phyloP scores from a whole-genome alignment of 2,113 vertebrate species.

The Cariama cristata region DNA sequence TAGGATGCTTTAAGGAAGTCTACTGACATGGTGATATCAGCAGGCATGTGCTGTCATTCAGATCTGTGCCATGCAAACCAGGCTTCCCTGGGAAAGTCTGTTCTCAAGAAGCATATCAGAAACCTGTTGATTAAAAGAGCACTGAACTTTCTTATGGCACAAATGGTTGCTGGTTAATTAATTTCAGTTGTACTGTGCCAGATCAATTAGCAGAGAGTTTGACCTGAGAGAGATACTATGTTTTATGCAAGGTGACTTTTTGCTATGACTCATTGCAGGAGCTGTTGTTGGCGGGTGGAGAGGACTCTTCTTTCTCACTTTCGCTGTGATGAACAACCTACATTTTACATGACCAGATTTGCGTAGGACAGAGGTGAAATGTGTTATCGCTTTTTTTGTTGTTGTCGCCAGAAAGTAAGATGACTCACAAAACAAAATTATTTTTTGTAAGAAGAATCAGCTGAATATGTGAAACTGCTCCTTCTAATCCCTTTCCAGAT shows the following conservation, averaged over 20 bases:
- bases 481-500: neutral
- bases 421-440: neutral
- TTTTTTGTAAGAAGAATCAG: neutral
- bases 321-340: neutral
- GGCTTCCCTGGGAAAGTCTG: neutral
- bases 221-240: neutral
- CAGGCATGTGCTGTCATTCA: neutral
- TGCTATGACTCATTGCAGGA: neutral
- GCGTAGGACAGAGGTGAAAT: neutral
- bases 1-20: neutral
- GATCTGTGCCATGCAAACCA: neutral
- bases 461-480: neutral
- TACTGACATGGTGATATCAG: neutral
- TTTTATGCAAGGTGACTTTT: neutral
- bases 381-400: neutral
- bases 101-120: neutral
- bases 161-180: neutral
- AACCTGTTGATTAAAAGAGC: neutral
- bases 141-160: neutral
- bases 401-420: neutral
- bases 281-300: neutral
- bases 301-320: neutral
- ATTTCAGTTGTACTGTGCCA: neutral
- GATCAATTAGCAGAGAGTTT: neutral
- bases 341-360: slow-evolving; percentile 3